Conservation (phyloP, 2,888 invertebrate genomes). For the Volucella inflata region DNA sequence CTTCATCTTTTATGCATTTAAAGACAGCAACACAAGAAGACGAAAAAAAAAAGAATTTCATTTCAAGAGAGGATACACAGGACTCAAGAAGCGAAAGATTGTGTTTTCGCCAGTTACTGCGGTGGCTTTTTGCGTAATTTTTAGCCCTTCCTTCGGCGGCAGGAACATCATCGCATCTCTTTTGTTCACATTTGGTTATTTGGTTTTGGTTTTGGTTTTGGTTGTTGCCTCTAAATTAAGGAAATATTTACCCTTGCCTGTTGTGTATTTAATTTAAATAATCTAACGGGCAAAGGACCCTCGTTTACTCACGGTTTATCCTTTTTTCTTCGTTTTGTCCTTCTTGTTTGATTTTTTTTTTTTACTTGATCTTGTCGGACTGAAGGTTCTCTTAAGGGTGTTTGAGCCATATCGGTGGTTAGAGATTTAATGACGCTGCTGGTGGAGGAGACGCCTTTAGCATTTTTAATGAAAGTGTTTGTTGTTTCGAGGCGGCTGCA, state of each 20-base stretch:
- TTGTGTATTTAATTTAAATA: constrained; percentile 65
- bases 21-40: neutral
- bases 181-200: constrained; percentile 41
- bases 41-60: constrained; percentile 3
- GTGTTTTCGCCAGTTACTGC: neutral
- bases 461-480: constrained; percentile 61
- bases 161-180: neutral
- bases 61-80: constrained; percentile 9
- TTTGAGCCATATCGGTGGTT: neutral
- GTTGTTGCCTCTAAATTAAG: constrained; percentile 47
- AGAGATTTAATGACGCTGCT: constrained; percentile 60
- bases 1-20: constrained; percentile 60
- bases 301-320: constrained; percentile 22
- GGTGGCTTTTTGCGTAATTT: constrained; percentile 28
- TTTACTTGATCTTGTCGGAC: neutral
- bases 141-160: neutral
- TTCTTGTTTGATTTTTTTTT: neutral
- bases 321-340: constrained; percentile 6
- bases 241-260: constrained; percentile 58
- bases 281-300: constrained; percentile 48
- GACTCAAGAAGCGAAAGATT: constrained; percentile 5
- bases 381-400: neutral
- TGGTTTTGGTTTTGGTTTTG: too few species aligned
- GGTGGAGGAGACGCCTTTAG: constrained; percentile 41
- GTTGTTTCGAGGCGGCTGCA: neutral